These are phyloP conservation scores for Halocynthia aurantium DNA, from an alignment of 23 tunicate genomes.

Conservation along the genomic window DNA sequence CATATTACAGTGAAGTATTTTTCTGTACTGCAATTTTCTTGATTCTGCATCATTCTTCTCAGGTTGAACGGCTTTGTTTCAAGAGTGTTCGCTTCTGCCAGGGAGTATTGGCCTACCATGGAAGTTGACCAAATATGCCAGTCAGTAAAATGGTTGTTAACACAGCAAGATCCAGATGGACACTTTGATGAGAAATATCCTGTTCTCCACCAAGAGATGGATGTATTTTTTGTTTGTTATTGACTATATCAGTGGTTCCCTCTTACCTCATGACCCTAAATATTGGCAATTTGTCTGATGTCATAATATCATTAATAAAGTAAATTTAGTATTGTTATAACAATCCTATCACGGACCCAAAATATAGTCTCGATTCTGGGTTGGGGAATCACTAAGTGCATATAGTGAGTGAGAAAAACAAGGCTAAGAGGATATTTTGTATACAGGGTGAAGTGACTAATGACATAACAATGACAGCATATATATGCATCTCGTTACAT, in stretches of 20 bases:
- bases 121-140: background rate
- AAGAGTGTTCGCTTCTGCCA: constrained; percentile 2
- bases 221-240: background rate
- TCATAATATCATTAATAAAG: too few species aligned
- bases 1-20: too few species aligned
- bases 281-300: too few species aligned
- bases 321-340: background rate
- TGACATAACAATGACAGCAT: constrained; percentile 32
- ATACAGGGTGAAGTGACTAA: constrained; percentile 19
- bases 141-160: background rate
- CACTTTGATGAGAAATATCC: background rate
- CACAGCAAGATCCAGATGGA: background rate
- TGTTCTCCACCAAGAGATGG: background rate
- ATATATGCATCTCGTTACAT: constrained; percentile 30
- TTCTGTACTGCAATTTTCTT: too few species aligned
- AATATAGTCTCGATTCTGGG: constrained; percentile 8
- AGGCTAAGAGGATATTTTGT: background rate
- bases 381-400: background rate
- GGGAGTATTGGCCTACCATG: background rate
- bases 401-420: too few species aligned
- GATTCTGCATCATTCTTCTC: background rate
- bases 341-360: background rate
- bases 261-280: too few species aligned
- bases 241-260: too few species aligned
- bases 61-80: constrained; percentile 4